Conservation (phyloP, 2,797 vertebrate genomes). For the Macropodus opercularis region DNA sequence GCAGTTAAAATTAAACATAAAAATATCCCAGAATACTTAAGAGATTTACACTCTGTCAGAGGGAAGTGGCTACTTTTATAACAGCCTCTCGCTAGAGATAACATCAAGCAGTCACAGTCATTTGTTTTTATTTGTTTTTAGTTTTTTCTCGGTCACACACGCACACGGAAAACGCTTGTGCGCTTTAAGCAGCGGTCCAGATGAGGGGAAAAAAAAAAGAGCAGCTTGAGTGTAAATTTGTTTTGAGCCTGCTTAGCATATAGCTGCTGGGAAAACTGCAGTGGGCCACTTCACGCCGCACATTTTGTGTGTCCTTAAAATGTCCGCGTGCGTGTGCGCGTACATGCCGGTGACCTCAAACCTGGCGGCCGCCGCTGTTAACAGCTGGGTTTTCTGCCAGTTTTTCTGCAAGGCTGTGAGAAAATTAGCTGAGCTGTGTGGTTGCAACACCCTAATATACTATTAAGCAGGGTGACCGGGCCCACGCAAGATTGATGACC, state of each 20-base stretch:
- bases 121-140: conserved; percentile 60
- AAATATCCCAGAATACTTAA: conserved; percentile 53
- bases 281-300: conserved; percentile 18
- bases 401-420: conserved; percentile 66
- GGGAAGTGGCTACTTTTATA: conserved; percentile 62
- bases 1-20: conserved; percentile 64
- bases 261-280: conserved; percentile 34
- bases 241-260: conserved; percentile 39
- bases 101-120: conserved; percentile 40
- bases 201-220: conserved; percentile 24
- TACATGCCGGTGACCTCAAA: conserved; percentile 54
- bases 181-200: conserved; percentile 14
- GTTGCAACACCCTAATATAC: conserved; percentile 55
- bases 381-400: conserved; percentile 64
- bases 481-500: conserved; percentile 58
- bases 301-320: neutral
- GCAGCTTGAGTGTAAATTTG: conserved; percentile 12
- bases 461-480: conserved; percentile 36
- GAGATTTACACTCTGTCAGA: conserved; percentile 65
- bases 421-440: conserved; percentile 65
- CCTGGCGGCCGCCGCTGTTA: conserved; percentile 41
- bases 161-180: conserved; percentile 19
- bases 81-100: conserved; percentile 41
- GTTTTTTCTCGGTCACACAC: conserved; percentile 21
- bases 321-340: neutral